Evolutionary conservation across 2,888 invertebrate genomes (phyloP), one percentile per base, ranked within the genome.

Genomic region (Heliconius ethilla): DNA sequence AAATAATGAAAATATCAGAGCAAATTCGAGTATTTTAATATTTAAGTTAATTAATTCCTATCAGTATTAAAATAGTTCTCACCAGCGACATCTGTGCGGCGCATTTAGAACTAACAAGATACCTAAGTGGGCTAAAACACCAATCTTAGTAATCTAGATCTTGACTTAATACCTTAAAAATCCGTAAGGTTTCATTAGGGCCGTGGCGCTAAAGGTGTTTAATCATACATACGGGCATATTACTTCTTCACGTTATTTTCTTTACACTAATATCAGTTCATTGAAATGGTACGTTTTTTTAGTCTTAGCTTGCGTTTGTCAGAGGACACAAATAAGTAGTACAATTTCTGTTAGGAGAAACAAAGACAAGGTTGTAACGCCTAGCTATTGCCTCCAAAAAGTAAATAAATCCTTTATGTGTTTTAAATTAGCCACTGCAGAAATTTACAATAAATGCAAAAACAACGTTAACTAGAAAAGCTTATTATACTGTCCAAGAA

Each of bases 21-120:
- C 33, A 33, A 33, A 33, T 33, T 33, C 7, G 33, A 33, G 7
- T 33, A 33, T 33, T 33, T 33, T 33, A 33, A 33, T 33, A 33
- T 33, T 33, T 33, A 9, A 33, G 9, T 33, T 7, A 33, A 33
- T 33, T 33, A 33, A 7, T 33, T 33, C 7, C 0, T 7, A 33
- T 7, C 33, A 33, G 7, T n/a, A 59, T 59, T 59, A 9, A 5
- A 59, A 66, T 37, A 6, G 22, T 55, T n/a, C 5, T 40, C n/a
- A 55, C 70, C 51, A 72, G 72, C 33, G 72, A 59, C 72, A 72
- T 59, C 72, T n/a, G 37, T 72, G 15, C 18, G 3, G 9, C 9
- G 3, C 9, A 33, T 25, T 11, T 22, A 18, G 59, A n/a, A 72
- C 72, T 37, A 72, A n/a, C n/a, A n/a, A 40, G 25, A 40, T 25